Percentiles rank a stretch among this genome's conserved stretches.
Evolutionary conservation across 1,140 invertebrate species (phyloP).

Genomic region (Zaprionus tsacasi): DNA sequence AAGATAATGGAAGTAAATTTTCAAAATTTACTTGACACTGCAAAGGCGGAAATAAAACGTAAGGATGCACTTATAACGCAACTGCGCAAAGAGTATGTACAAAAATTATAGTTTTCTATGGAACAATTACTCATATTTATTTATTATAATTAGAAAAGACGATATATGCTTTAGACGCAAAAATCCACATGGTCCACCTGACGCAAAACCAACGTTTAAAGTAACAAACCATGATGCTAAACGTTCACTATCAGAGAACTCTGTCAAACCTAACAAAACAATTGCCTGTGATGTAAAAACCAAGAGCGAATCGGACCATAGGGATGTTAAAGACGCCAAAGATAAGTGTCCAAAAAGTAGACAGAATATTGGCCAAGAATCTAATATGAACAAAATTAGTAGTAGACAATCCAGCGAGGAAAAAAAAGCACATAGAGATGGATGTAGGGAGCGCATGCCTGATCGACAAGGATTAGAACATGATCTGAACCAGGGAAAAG

Average conservation of each 20-base stretch:
- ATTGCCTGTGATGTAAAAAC: not conserved
- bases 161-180: constrained; percentile 75
- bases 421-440: not conserved
- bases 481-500: not conserved
- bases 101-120: not conserved
- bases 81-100: constrained; percentile 73
- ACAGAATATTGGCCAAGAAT: not conserved
- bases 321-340: not conserved
- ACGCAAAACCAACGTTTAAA: not conserved
- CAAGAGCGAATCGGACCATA: not conserved
- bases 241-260: not conserved
- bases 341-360: not conserved
- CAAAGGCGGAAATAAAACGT: constrained; percentile 68
- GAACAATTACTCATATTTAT: not conserved
- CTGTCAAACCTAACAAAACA: not conserved
- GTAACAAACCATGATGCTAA: not conserved
- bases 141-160: constrained; percentile 59
- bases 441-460: not conserved
- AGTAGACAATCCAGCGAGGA: not conserved
- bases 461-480: not conserved
- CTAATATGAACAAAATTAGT: not conserved
- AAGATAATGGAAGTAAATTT: constrained; percentile 71
- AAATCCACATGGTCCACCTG: not conserved
- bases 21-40: constrained; percentile 72
- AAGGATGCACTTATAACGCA: constrained; percentile 69